Percentiles rank a stretch among this genome's conserved stretches.
These are phyloP conservation scores for Solea senegalensis DNA, from an alignment of 2,113 vertebrate species.

Conservation along the genomic window DNA sequence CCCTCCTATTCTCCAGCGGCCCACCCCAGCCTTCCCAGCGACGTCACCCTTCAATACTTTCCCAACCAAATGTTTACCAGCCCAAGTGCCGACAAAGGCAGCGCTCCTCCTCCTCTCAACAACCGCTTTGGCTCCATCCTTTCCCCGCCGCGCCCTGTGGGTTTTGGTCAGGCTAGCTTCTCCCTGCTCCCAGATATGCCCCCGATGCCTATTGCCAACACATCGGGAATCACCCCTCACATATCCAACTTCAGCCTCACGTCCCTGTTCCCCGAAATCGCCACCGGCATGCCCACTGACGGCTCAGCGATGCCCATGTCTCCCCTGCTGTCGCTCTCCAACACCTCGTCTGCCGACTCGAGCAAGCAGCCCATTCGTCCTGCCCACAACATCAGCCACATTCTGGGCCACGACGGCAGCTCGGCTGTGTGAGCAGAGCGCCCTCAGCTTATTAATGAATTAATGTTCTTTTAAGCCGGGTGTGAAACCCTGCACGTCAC, in stretches of 20 bases:
- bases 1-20: slow-evolving; percentile 96
- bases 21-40: slow-evolving; percentile 94
- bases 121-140: slow-evolving; percentile 98
- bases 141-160: slow-evolving; percentile 95
- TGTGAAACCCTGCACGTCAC: slow-evolving; percentile 10
- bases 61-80: slow-evolving; percentile 98
- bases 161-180: slow-evolving; percentile 95
- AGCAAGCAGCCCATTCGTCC: slow-evolving; percentile 96
- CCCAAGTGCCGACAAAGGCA: slow-evolving; percentile 91
- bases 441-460: neutral
- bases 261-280: slow-evolving; percentile 96
- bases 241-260: slow-evolving; percentile 98
- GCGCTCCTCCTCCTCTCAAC: slow-evolving; percentile 85
- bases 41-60: slow-evolving; percentile 96
- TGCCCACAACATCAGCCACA: slow-evolving; percentile 99
- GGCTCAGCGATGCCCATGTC: slow-evolving; percentile 95
- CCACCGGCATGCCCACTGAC: slow-evolving; percentile 92
- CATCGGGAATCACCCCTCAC: slow-evolving; percentile 87
- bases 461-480: neutral
- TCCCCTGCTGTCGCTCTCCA: slow-evolving; percentile 93
- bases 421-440: slow-evolving; percentile 86
- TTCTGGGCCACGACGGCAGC: slow-evolving; percentile 96
- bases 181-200: slow-evolving; percentile 95
- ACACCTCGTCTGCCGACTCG: slow-evolving; percentile 92
- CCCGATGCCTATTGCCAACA: slow-evolving; percentile 94